Evolutionary conservation across 2,888 invertebrate species (phyloP).

Genomic region (Cephonodes hylas): DNA sequence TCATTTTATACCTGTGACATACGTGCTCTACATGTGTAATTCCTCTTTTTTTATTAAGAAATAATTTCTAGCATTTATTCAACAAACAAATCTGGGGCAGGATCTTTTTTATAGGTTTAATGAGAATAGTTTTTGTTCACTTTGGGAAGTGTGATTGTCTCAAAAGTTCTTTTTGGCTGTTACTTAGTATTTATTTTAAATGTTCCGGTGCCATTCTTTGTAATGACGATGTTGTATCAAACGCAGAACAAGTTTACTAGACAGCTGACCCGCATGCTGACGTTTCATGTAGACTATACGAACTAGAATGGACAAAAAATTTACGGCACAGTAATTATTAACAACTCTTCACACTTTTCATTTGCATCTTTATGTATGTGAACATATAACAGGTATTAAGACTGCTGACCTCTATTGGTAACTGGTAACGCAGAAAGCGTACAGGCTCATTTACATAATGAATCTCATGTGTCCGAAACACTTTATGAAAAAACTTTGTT

Average conservation of each 20-base stretch:
- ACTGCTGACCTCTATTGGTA: neutral
- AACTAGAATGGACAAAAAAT: neutral
- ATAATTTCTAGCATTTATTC: conserved; percentile 14
- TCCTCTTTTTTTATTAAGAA: conserved; percentile 19
- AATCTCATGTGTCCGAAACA: neutral
- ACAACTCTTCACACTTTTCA: too few relatives aligned
- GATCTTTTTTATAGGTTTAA: conserved; percentile 26
- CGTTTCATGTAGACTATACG: neutral
- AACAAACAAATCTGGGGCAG: conserved; percentile 35
- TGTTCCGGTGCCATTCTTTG: conserved; percentile 54
- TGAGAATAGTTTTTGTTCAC: neutral
- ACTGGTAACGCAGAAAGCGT: neutral
- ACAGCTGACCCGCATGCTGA: neutral
- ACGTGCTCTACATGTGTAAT: conserved; percentile 59
- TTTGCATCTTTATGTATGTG: neutral
- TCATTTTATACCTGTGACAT: conserved; percentile 56
- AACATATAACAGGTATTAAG: neutral
- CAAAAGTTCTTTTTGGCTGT: conserved; percentile 50
- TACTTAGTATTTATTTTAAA: conserved; percentile 52
- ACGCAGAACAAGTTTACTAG: neutral
- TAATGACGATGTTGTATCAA: neutral
- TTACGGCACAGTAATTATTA: too few relatives aligned
- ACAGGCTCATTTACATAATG: neutral
- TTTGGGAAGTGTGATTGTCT: conserved; percentile 19
- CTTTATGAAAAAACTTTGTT: neutral